These are phyloP conservation scores for Seriola rivoliana DNA, from an alignment of 2,113 vertebrate species.

Conservation along the genomic window DNA sequence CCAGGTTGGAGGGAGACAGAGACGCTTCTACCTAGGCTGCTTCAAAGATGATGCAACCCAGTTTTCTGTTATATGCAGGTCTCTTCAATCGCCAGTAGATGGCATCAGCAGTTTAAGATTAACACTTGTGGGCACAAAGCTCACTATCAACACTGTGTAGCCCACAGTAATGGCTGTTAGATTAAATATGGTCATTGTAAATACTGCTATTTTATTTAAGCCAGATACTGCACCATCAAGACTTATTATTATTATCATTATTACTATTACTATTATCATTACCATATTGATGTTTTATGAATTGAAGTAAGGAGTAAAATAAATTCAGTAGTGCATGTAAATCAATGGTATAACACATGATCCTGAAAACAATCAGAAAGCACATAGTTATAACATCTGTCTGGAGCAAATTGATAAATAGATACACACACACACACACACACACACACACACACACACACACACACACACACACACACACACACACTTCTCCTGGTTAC, in stretches of 20 bases:
- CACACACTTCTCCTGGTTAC: neutral
- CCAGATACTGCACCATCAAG: neutral
- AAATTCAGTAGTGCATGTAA: neutral
- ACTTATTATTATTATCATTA: neutral
- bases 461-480: neutral
- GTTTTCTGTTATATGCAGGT: constrained; percentile 52
- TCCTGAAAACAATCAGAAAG: neutral
- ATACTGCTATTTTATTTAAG: neutral
- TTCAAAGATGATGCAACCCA: constrained; percentile 63
- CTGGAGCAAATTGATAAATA: neutral
- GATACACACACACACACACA: too few relatives aligned
- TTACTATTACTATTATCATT: neutral
- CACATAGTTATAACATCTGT: neutral
- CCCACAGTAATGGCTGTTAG: neutral
- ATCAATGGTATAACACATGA: neutral
- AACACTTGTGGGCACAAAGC: constrained; percentile 25
- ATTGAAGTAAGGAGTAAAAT: neutral
- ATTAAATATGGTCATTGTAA: constrained; percentile 13
- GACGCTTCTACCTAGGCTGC: constrained; percentile 8
- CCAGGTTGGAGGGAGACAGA: neutral
- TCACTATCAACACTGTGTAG: constrained; percentile 5
- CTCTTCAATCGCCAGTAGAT: constrained; percentile 79
- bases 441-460: neutral
- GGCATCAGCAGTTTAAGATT: constrained; percentile 77
- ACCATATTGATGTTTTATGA: neutral